A percentile compares a stretch with the other conserved stretches of the same genome.
These are phyloP conservation scores for Melinopterus prodromus DNA, from an alignment of 2,888 invertebrate genomes.

Conservation along the genomic window DNA sequence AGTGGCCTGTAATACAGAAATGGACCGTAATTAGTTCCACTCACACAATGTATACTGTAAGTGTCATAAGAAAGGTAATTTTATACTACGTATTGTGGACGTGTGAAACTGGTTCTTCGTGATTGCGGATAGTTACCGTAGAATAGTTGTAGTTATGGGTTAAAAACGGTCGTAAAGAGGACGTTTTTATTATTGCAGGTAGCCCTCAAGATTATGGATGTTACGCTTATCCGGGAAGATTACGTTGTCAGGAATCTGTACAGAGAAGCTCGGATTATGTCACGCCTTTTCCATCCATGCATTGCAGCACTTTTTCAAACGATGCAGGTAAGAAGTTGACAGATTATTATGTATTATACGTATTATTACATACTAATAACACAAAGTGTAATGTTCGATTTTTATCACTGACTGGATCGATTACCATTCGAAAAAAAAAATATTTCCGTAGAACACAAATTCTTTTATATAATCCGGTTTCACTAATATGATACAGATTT, in stretches of 20 bases:
- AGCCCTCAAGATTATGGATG: conserved; percentile 79
- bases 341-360: background rate
- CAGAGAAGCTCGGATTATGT: conserved; percentile 76
- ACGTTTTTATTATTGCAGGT: conserved; percentile 62
- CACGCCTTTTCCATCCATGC: conserved; percentile 75
- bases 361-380: too few species aligned
- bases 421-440: too few species aligned
- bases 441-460: too few species aligned
- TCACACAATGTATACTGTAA: conserved; percentile 9
- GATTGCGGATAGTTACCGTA: conserved; percentile 6
- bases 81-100: background rate
- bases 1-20: background rate
- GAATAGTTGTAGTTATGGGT: background rate
- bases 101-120: background rate
- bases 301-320: conserved; percentile 78
- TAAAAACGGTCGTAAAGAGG: background rate
- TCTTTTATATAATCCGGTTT: too few species aligned
- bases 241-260: conserved; percentile 76
- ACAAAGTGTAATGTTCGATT: too few species aligned
- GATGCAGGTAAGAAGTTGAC: conserved; percentile 64
- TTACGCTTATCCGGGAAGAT: conserved; percentile 74
- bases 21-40: conserved; percentile 17
- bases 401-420: too few species aligned
- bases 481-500: too few species aligned
- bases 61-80: conserved; percentile 10